These are phyloP conservation scores for Coregonus suidteri DNA, from an alignment of 2,797 vertebrate species.

Conservation along the genomic window DNA sequence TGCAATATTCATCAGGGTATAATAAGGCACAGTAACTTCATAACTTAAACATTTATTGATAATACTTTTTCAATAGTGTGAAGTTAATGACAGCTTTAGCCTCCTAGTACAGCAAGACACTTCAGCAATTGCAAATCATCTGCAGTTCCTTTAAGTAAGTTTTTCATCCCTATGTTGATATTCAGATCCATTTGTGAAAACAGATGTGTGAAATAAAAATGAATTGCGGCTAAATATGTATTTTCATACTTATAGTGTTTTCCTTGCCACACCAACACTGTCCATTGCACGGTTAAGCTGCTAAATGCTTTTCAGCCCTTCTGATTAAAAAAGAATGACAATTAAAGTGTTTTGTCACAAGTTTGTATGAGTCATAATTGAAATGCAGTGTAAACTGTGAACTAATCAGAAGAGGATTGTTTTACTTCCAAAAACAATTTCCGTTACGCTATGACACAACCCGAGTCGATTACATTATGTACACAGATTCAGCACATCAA, in stretches of 20 bases:
- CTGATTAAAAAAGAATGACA: too few species aligned
- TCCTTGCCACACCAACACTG: neutral
- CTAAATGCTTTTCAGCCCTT: neutral
- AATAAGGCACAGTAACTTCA: constrained; percentile 68
- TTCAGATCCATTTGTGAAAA: neutral
- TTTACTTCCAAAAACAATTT: constrained; percentile 7
- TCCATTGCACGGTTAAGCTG: neutral
- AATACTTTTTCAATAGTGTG: constrained; percentile 16
- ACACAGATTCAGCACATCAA: constrained; percentile 9
- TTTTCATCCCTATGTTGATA: neutral
- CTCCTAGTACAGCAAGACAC: constrained; percentile 43
- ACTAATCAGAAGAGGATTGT: neutral
- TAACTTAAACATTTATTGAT: constrained; percentile 24
- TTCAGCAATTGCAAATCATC: constrained; percentile 26
- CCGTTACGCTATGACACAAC: neutral
- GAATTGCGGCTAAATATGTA: neutral
- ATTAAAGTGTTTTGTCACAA: neutral
- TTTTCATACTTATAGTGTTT: neutral
- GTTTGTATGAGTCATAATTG: neutral
- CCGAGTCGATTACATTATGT: constrained; percentile 1
- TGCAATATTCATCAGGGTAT: constrained; percentile 34
- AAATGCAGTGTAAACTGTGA: neutral
- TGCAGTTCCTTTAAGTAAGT: constrained; percentile 11
- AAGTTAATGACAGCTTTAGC: constrained; percentile 21
- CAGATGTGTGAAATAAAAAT: neutral